These are phyloP conservation scores for Opisthocomus hoazin DNA, from an alignment of 2,113 vertebrate genomes.

Conservation along the genomic window DNA sequence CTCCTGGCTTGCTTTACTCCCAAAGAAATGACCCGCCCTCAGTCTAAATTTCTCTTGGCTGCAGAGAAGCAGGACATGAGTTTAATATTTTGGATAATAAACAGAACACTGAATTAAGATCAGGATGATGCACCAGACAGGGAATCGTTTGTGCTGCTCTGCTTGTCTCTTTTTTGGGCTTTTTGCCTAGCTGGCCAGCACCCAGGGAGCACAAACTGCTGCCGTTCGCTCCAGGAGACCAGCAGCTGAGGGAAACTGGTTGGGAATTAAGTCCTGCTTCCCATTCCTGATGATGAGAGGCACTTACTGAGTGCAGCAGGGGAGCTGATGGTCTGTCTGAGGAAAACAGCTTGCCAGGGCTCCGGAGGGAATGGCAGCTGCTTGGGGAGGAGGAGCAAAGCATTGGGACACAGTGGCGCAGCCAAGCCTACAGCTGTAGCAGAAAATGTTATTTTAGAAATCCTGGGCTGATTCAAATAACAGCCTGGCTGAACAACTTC, in stretches of 20 bases:
- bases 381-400: neutral
- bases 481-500: neutral
- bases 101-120: neutral
- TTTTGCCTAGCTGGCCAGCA: conserved; percentile 3
- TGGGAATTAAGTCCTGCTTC: neutral
- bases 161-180: neutral
- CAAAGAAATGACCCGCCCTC: neutral
- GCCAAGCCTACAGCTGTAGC: neutral
- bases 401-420: neutral
- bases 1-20: neutral
- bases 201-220: neutral
- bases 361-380: conserved; percentile 19
- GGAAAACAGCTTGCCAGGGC: neutral
- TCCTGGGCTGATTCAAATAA: neutral
- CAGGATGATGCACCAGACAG: neutral
- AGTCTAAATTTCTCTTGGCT: neutral
- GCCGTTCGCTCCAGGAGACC: neutral
- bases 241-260: neutral
- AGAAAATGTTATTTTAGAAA: conserved; percentile 18
- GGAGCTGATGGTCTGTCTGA: neutral
- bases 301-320: neutral
- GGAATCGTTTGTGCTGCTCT: neutral
- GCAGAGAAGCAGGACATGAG: neutral
- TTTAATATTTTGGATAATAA: neutral
- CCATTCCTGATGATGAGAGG: neutral